Conservation (phyloP, 2,888 invertebrate species). For the Agrotis clavis region DNA sequence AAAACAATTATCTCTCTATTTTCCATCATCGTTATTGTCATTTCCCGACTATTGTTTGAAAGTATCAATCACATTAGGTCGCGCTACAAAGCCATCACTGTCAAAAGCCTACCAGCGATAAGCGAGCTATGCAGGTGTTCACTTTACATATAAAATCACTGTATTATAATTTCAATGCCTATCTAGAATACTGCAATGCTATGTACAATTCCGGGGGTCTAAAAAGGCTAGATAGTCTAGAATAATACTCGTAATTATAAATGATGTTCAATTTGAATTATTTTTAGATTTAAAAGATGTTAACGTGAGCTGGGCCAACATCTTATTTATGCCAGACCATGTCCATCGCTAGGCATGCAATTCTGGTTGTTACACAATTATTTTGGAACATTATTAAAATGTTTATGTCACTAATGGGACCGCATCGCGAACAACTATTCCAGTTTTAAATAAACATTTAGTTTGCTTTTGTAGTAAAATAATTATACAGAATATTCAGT, state of each 20-base stretch:
- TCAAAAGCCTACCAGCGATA: conserved; percentile 74
- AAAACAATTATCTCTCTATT: conserved; percentile 19
- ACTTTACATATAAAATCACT: conserved; percentile 70
- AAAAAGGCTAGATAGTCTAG: no score
- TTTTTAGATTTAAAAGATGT: no score
- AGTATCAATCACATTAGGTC: conserved; percentile 63
- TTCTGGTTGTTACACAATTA: neutral
- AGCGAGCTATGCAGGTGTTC: conserved; percentile 75
- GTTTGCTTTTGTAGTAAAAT: neutral
- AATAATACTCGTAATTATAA: no score
- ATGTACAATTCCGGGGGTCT: neutral
- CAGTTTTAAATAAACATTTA: neutral
- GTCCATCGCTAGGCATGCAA: neutral
- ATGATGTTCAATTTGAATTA: no score
- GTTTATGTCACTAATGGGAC: neutral
- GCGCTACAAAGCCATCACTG: conserved; percentile 68
- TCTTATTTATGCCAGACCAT: no score
- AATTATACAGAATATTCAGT: conserved; percentile 12
- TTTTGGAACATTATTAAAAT: neutral
- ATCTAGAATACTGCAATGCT: conserved; percentile 11
- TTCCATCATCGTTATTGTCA: conserved; percentile 31
- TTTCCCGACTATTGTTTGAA: conserved; percentile 41
- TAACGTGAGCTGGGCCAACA: no score
- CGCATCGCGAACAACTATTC: neutral
- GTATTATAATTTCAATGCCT: conserved; percentile 53